Evolutionary conservation across 2,113 vertebrate species (phyloP).

Genomic region (Manacus vitellinus): DNA sequence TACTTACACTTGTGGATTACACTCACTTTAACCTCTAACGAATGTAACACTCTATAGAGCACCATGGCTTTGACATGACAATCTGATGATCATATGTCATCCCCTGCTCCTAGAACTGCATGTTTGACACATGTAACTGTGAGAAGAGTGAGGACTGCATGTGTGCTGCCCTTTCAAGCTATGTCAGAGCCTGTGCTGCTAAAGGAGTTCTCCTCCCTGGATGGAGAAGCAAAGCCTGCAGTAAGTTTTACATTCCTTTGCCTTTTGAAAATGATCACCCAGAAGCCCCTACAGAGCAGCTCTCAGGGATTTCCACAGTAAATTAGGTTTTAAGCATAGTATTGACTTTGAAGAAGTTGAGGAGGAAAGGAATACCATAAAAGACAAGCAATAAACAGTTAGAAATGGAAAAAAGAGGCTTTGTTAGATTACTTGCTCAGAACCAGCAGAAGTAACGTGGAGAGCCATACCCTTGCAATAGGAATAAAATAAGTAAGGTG

Average conservation of each 20-base stretch:
- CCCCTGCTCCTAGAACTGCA: slow-evolving; percentile 82
- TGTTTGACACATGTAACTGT: slow-evolving; percentile 92
- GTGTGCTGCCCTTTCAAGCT: slow-evolving; percentile 87
- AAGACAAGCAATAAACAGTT: not conserved
- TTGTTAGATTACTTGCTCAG: not conserved
- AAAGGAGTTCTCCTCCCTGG: slow-evolving; percentile 74
- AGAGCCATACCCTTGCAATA: not conserved
- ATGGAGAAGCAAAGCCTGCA: slow-evolving; percentile 80
- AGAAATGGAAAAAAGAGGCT: not conserved
- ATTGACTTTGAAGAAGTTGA: not conserved
- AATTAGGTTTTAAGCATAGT: not conserved
- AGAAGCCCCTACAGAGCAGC: not conserved
- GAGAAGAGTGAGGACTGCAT: slow-evolving; percentile 88
- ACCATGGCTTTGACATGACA: not conserved
- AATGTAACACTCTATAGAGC: not conserved
- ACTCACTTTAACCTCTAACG: not conserved
- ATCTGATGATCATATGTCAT: not conserved
- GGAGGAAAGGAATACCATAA: not conserved
- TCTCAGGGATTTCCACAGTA: not conserved
- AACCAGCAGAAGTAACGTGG: not conserved
- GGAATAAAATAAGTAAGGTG: not conserved
- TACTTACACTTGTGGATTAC: not conserved
- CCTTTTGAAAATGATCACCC: not conserved
- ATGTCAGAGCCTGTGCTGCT: slow-evolving; percentile 80
- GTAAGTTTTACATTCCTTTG: slow-evolving; percentile 56